Evolutionary conservation across 2,888 invertebrate species (phyloP), one percentile per base, ranked within the genome.

Genomic region (Arge pagana): DNA sequence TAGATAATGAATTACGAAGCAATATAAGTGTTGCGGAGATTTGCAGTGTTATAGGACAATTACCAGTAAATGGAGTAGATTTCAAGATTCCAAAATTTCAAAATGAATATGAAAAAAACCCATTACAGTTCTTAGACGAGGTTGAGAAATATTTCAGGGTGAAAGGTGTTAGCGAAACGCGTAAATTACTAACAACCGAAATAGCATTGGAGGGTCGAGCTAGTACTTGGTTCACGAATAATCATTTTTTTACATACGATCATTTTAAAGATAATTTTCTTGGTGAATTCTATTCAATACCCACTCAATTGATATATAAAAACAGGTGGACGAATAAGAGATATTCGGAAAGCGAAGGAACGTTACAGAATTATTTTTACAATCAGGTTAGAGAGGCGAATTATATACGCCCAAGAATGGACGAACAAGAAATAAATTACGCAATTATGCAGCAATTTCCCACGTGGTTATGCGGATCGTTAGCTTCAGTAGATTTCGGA

Each of bases 291-390:
- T 50, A 50, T 24, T 52, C 56, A 1, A 36, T 54, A 16, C 52
- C 56, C 0, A 30, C 45, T 10, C 36, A 49, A 6, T 52, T 56
- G 2, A 21, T 35, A 19, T 21, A 50, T 0, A 56, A 56, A 45
- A 41, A 40, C 21, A 45, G 28, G 13, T 54, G 54, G 56, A 4
- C 18, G 13, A 37, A 36, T 2, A 18, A 53, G 1, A 43, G 24
- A 28, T 50, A 36, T 26, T 5, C 18, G 2, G 6, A 16, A 6
- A 19, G 33, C 1, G 26, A 37, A 7, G 41, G 37, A 6, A 43
- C 53, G 4, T n/a, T 51, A 8, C 53, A 56, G 8, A 50, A 50
- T 4, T 56, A 26, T 35, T 56, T 43, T 33, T 53, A 49, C 10
- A n/a, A 42, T 13, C 49, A 53, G 19, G 15, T 49, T 3, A 30